phyloP scores from a whole-genome alignment of 2,888 invertebrate species.

The Hydroisotoma schaefferi region DNA sequence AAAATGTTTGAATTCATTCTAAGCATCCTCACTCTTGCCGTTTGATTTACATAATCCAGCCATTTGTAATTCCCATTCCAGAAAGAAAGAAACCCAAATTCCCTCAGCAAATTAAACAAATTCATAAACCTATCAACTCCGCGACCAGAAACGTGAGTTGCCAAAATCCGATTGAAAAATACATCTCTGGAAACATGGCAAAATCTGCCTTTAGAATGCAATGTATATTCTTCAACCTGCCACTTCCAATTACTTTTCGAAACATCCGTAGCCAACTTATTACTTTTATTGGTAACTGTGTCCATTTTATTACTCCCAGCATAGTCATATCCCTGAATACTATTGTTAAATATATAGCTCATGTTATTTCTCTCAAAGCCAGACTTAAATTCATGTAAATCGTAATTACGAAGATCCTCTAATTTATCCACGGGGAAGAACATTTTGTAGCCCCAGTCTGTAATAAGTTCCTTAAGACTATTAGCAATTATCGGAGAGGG shows the following conservation, averaged over 20 bases:
- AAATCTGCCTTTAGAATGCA: background rate
- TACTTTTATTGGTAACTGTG: background rate
- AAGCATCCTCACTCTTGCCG: background rate
- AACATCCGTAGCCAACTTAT: background rate
- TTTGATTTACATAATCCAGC: background rate
- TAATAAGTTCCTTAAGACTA: background rate
- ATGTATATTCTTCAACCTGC: background rate
- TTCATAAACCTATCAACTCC: background rate
- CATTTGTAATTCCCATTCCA: background rate
- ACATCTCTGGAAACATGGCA: background rate
- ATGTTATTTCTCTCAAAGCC: background rate
- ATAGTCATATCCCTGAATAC: slow-evolving; percentile 1
- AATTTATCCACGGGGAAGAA: background rate
- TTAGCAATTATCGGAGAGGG: background rate
- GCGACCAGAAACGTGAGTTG: background rate
- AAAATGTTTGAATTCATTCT: too few species aligned
- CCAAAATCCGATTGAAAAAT: background rate
- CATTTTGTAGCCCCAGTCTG: background rate
- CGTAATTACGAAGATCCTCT: background rate
- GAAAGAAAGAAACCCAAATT: background rate
- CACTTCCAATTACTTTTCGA: too few species aligned
- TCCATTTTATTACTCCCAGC: background rate
- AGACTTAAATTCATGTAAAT: background rate
- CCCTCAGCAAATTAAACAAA: background rate
- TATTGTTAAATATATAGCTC: background rate